Conservation (phyloP, 1,140 invertebrate species). For the Eurosta solidaginis region DNA sequence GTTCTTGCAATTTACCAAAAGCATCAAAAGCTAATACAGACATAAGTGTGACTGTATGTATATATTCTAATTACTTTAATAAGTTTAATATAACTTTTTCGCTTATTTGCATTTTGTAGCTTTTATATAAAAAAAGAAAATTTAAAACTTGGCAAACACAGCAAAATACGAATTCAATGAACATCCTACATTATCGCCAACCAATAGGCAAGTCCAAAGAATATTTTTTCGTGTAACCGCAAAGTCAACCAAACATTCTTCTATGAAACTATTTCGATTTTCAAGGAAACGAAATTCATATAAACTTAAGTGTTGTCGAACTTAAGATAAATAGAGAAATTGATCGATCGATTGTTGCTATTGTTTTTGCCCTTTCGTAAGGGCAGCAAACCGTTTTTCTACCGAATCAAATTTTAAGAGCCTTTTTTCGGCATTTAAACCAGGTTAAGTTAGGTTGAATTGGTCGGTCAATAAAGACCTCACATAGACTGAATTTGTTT, state of each 20-base stretch:
- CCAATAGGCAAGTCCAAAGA: neutral
- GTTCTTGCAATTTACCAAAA: too few relatives aligned
- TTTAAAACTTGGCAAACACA: neutral
- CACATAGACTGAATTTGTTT: too few relatives aligned
- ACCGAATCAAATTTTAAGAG: too few relatives aligned
- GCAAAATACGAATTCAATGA: neutral
- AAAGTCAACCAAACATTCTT: constrained; percentile 7
- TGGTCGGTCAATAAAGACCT: too few relatives aligned
- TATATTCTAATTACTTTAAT: neutral
- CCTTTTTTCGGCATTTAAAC: too few relatives aligned
- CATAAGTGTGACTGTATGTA: too few relatives aligned
- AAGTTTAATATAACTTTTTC: neutral
- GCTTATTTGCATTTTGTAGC: neutral
- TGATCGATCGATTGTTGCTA: neutral
- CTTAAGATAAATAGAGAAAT: neutral
- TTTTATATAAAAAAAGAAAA: neutral
- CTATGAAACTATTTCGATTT: neutral
- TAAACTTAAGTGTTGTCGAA: neutral
- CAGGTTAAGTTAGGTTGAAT: too few relatives aligned
- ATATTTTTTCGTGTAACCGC: neutral
- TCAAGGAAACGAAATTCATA: neutral
- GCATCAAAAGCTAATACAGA: too few relatives aligned
- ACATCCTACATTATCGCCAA: neutral
- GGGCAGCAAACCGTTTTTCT: too few relatives aligned
- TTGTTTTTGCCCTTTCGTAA: neutral